phyloP scores from a whole-genome alignment of 2,888 invertebrate species.

The Scelioninae gen. 1 region DNA sequence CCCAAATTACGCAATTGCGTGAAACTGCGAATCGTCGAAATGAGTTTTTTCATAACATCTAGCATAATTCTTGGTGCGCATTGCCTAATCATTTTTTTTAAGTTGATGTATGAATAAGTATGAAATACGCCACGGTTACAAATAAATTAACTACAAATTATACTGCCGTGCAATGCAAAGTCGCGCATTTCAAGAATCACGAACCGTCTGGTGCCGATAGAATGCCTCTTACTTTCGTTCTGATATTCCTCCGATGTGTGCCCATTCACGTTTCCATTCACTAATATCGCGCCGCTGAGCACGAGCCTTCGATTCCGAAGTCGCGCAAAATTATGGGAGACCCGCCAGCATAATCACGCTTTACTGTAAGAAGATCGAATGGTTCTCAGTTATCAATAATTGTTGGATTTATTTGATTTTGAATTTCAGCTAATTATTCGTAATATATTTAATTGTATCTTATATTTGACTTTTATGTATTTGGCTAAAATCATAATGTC shows the following conservation, averaged over 20 bases:
- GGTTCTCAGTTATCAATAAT: too few relatives aligned
- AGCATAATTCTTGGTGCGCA: constrained; percentile 24
- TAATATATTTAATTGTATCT: too few relatives aligned
- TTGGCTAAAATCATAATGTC: too few relatives aligned
- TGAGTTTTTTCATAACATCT: neutral
- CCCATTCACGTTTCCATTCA: constrained; percentile 82
- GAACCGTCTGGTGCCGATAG: constrained; percentile 70
- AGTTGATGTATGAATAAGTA: constrained; percentile 44
- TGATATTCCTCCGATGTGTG: constrained; percentile 73
- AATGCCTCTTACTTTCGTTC: constrained; percentile 75
- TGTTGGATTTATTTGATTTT: too few relatives aligned
- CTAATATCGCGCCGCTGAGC: constrained; percentile 49
- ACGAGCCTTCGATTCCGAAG: neutral
- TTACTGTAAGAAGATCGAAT: too few relatives aligned
- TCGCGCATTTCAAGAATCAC: constrained; percentile 66
- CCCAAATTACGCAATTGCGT: constrained; percentile 4
- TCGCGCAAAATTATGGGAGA: too few relatives aligned
- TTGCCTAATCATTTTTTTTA: constrained; percentile 35
- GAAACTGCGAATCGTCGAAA: neutral
- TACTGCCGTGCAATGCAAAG: constrained; percentile 56
- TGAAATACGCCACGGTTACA: constrained; percentile 43
- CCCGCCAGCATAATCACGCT: too few relatives aligned
- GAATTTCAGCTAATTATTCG: too few relatives aligned
- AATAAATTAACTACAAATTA: constrained; percentile 65
- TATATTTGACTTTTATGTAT: too few relatives aligned